Evolutionary conservation across 2,888 invertebrate species (phyloP).

Genomic region (Hartigia nigra): DNA sequence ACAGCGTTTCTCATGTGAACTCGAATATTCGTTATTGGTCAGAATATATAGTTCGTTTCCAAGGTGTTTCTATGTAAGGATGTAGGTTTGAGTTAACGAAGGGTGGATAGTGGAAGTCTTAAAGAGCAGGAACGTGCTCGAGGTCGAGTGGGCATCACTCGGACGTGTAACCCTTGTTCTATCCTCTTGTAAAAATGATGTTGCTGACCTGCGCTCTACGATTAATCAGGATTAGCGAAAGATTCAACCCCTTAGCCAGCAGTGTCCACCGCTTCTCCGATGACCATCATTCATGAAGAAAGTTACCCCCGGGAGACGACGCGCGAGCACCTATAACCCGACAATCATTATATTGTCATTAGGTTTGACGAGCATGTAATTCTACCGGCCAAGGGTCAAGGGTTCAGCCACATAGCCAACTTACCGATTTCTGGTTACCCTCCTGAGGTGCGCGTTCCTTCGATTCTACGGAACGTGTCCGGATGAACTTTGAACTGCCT

Average conservation of each 20-base stretch:
- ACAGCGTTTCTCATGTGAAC: neutral
- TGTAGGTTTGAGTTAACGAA: neutral
- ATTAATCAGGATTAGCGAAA: constrained; percentile 61
- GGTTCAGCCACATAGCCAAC: neutral
- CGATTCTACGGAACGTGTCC: neutral
- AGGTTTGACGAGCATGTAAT: constrained; percentile 60
- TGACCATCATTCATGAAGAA: constrained; percentile 54
- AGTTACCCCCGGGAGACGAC: constrained; percentile 17
- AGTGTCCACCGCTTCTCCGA: constrained; percentile 49
- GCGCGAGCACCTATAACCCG: constrained; percentile 42
- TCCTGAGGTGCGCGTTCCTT: neutral
- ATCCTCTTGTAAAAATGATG: constrained; percentile 22
- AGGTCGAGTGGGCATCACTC: constrained; percentile 7
- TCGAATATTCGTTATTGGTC: neutral
- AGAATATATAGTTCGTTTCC: neutral
- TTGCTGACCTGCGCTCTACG: constrained; percentile 38
- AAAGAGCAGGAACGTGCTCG: neutral
- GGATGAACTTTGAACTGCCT: neutral
- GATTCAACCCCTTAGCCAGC: constrained; percentile 44
- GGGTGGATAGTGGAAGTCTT: neutral
- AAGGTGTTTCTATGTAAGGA: neutral
- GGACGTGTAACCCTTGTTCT: constrained; percentile 20
- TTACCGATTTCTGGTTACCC: neutral
- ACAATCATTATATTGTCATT: constrained; percentile 59
- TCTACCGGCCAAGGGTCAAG: constrained; percentile 39